A percentile compares a stretch with the other conserved stretches of the same genome.
phyloP scores from a whole-genome alignment of 2,888 invertebrate species.

The Gasteruption jaculator region DNA sequence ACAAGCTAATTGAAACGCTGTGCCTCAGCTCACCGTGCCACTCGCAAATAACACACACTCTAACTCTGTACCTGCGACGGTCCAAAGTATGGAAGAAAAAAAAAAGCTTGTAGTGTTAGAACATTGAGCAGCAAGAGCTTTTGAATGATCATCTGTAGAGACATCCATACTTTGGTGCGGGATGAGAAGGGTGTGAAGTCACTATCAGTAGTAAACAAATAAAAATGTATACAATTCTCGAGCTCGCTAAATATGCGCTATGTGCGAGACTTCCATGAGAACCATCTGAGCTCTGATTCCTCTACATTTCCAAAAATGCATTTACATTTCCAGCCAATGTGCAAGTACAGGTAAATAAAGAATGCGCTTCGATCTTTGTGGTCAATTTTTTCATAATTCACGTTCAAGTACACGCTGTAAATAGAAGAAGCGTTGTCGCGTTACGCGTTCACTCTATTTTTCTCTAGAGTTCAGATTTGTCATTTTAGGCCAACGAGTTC shows the following conservation, averaged over 20 bases:
- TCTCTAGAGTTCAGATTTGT: too few species aligned
- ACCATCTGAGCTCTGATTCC: conserved; percentile 53
- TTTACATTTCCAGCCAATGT: conserved; percentile 50
- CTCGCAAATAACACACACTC: conserved; percentile 49
- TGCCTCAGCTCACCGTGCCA: conserved; percentile 49
- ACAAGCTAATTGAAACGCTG: conserved; percentile 47
- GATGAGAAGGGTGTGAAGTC: conserved; percentile 50
- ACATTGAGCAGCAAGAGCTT: conserved; percentile 33
- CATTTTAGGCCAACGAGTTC: too few species aligned
- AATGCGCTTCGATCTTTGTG: conserved; percentile 49
- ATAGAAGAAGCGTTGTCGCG: too few species aligned
- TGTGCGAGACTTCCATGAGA: conserved; percentile 49
- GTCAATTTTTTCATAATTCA: conserved; percentile 36
- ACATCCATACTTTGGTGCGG: conserved; percentile 52
- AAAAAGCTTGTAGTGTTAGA: conserved; percentile 42
- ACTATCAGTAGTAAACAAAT: too few species aligned
- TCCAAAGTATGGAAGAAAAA: conserved; percentile 50
- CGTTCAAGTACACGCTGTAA: conserved; percentile 25
- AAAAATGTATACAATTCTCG: too few species aligned
- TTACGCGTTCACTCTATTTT: too few species aligned
- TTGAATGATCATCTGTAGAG: conserved; percentile 45
- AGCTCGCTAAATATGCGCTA: conserved; percentile 39
- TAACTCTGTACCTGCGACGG: conserved; percentile 49
- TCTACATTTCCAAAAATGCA: conserved; percentile 51
- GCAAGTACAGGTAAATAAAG: conserved; percentile 47